Conservation (phyloP, 2,113 vertebrate species). For the Paralichthys olivaceus region DNA sequence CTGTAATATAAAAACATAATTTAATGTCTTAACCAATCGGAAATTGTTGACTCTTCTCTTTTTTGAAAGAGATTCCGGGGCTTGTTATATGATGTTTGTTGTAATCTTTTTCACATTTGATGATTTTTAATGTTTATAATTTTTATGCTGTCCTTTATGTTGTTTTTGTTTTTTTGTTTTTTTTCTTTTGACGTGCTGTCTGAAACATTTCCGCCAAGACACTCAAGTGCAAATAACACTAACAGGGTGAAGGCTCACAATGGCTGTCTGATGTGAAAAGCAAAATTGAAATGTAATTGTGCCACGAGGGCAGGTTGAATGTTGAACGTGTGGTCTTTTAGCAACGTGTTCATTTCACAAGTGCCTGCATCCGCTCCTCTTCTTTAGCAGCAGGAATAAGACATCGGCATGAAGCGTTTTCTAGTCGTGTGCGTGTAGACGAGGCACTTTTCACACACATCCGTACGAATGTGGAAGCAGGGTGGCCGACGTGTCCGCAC, state of each 20-base stretch:
- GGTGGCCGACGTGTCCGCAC: constrained; percentile 29
- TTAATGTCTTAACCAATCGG: constrained; percentile 61
- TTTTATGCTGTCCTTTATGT: constrained; percentile 10
- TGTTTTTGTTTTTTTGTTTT: constrained; percentile 10
- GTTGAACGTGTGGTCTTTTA: constrained; percentile 28
- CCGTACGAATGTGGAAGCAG: constrained; percentile 5
- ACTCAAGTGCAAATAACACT: constrained; percentile 40
- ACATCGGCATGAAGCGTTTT: not conserved
- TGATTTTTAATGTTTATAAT: constrained; percentile 45
- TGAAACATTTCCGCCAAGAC: constrained; percentile 37
- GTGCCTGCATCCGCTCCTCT: constrained; percentile 57
- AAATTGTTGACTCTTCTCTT: constrained; percentile 41
- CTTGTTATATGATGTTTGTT: constrained; percentile 24
- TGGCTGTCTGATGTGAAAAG: not conserved
- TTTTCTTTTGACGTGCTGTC: constrained; percentile 24
- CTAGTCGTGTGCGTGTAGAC: constrained; percentile 14
- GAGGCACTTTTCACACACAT: constrained; percentile 10
- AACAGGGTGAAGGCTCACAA: constrained; percentile 6
- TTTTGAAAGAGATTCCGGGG: constrained; percentile 35
- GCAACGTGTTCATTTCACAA: constrained; percentile 57
- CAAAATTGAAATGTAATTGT: constrained; percentile 10
- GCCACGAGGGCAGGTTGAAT: constrained; percentile 2
- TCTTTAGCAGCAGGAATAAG: constrained; percentile 22
- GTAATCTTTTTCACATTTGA: constrained; percentile 43
- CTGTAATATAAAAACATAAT: constrained; percentile 69